Evolutionary conservation across 1,140 invertebrate species (phyloP), one percentile per base, ranked within the genome.

Genomic region (Nephotettix cincticeps): DNA sequence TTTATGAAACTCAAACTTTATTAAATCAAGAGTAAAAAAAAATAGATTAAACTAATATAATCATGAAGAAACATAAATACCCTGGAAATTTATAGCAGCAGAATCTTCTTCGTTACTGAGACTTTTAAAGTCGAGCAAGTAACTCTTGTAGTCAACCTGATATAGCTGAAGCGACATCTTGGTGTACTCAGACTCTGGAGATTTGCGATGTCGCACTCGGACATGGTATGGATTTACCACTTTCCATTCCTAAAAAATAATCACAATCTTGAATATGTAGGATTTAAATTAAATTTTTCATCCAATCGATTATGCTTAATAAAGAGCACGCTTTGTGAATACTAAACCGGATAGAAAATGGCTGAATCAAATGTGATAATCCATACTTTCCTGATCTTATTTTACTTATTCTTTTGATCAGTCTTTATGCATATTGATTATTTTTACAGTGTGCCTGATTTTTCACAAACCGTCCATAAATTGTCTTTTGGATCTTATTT

Each of bases 131-230:
- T 99, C 98, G 2, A 99, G 83, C 23, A 99, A 85, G 80, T 96
- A 99, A 77, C 94, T 98, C 81, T 98, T 97, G 78, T 95, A 94
- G 82, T 99, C 98, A 1, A 99, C 98, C 85, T 99, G 97, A 82
- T 99, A 99, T 29, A 99, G 84, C 81, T 99, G 98, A 43, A 99
- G 85, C 0, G 95, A 97, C 96, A 99, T 99, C 83, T 98, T 98
- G 14, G 94, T 93, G 81, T 90, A 93, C 80, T 90, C 91, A 47
- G 89, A 87, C 58, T 90, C 91, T 75, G 94, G 86, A 66, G 89
- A 86, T 96, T 98, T 77, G 91, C 91, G 56, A 28, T 93, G 91
- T 19, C 97, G 88, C 1, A 99, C 97, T 76, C 95, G 86, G 69
- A 92, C 95, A 80, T 95, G 96, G 79, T 93, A 97, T 1, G 96